Evolutionary conservation across 1,140 invertebrate genomes (phyloP), one percentile per base, ranked within the genome.

Genomic region (Cyclargus thomasi): DNA sequence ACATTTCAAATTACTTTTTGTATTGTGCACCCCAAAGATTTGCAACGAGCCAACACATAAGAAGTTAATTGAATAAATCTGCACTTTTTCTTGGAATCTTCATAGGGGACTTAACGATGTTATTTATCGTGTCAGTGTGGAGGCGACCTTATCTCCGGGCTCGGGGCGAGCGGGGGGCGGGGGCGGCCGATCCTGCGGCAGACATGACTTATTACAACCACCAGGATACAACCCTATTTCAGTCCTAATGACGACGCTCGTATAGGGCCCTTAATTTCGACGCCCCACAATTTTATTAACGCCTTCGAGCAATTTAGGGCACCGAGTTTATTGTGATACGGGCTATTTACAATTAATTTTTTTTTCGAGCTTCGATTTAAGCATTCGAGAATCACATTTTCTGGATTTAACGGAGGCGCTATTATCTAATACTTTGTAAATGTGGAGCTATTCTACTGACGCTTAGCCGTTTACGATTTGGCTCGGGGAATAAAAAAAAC

Each of bases 221-320:
- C 80, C 82, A 83, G 80, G 81, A 88, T 85, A 87, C 86, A 87
- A 87, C 83, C 87, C 83, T 85, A 84, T 88, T 87, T 78, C 79
- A 77, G 76, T 79, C 83, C 84, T 88, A 90, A 90, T 88, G 83
- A 90, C 82, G 80, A 80, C 79, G 80, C 79, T 81, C 80, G 80
- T 83, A 81, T 80, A 81, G 78, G 77, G 75, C 76, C 80, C 86
- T 86, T 88, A 86, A 90, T 90, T 88, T 87, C 80, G 79, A 90
- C 81, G 82, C 83, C 83, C 83, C 77, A 81, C 80, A 76, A 86
- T 89, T 90, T 90, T 90, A 86, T 86, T 89, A 83, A 86, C 81
- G 81, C 80, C 72, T 79, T 79, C 76, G 81, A 86, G 79, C 83
- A 77, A 80, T 80, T 67, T 70, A 74, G 82, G 75, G 80, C 71